Base-by-base conservation (phyloP, 2,113 vertebrate species). In the Ibidorhyncha struthersii region DNA sequence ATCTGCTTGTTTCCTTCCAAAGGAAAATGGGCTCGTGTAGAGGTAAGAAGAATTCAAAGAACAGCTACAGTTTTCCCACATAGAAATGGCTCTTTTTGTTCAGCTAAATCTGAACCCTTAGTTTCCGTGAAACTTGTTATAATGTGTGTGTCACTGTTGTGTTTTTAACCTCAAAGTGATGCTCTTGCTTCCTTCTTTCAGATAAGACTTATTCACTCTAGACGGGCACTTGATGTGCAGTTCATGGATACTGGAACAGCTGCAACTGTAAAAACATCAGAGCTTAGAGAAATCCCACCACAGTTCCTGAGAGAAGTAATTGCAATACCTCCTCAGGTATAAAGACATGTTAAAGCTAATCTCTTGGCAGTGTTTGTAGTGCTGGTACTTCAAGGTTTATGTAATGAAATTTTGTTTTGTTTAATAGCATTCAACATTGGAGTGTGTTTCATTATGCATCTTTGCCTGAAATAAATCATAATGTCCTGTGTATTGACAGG, bases 281-380 rank as follows among this genome's bases (percentile, higher is more conserved):
- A 99, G 41, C 99, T 99, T 62, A 97, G 98, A 97, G 99, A 99
- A 97, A 98, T 99, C 69, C 99, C 99, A 6, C 93, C 98, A 14
- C 93, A 95, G 5, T 98, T 99, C 91, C 94, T 99, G 36, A 98
- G 97, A 90, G 99, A 99, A 89, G 95, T 99, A 49, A 95, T 98
- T 77, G 86, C 98, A 66, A 98, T 99, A 69, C 99, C 99, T 53
- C 98, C 99, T 90, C 99, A 99, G 99, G 99, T 99, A 97, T 79
- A 23, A 32, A 72, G 23, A 55, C 14, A 7, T 38, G 8, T 77
- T 80, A 47, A 73, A 53, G 36, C 30, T 85, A 49, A 9, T 63
- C 8, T 89, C 30, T 52, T 76, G 52, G 14, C 38, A 49, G 29
- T 62, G 27, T 89, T 66, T 78, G 22, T 49, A 47, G 63, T 21